Conservation (phyloP, 2,797 vertebrate genomes). For the Crotalus adamanteus region DNA sequence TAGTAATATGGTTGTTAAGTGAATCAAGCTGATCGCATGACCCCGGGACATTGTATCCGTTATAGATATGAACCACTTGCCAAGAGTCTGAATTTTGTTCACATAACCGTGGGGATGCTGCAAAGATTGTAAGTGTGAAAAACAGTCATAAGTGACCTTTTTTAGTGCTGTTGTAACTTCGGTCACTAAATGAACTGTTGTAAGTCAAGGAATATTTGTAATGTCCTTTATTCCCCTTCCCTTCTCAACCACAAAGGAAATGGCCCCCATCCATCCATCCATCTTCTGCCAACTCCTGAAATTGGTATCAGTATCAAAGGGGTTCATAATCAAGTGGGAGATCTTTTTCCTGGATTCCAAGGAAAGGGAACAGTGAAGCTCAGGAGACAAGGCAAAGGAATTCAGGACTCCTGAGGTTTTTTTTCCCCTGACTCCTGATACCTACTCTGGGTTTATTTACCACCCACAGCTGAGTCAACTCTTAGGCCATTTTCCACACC, state of each 20-base stretch:
- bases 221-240: not conserved
- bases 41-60: too few relatives aligned
- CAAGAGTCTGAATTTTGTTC: too few relatives aligned
- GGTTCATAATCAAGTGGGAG: not conserved
- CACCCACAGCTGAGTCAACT: slow-evolving; percentile 15
- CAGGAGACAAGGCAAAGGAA: not conserved
- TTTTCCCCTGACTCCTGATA: not conserved
- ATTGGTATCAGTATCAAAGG: not conserved
- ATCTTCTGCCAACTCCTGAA: not conserved
- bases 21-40: too few relatives aligned
- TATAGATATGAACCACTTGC: too few relatives aligned
- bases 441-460: not conserved
- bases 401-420: not conserved
- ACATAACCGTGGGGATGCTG: not conserved
- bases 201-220: not conserved
- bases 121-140: not conserved
- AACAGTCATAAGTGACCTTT: not conserved
- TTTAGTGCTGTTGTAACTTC: not conserved
- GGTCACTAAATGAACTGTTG: not conserved
- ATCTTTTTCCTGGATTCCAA: not conserved
- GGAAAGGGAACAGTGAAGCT: not conserved
- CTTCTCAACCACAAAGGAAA: not conserved
- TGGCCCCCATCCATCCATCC: not conserved
- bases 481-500: slow-evolving; percentile 9
- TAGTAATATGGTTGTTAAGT: too few relatives aligned